A percentile compares a stretch with the other conserved stretches of the same genome.
These are phyloP conservation scores for Bucorvus abyssinicus DNA, from an alignment of 2,797 vertebrate genomes.

Conservation along the genomic window DNA sequence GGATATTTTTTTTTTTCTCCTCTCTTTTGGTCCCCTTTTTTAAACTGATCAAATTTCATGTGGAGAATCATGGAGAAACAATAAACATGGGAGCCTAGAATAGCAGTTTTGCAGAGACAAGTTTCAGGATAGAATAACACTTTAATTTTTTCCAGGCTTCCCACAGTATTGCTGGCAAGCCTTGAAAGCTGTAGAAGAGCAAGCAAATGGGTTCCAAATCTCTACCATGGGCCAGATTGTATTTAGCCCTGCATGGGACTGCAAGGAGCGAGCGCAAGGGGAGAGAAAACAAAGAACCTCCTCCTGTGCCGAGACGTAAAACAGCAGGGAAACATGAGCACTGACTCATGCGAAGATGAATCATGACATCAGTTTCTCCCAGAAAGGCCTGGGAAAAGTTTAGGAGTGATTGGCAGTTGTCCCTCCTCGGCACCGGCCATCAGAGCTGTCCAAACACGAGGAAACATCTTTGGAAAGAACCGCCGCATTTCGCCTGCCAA, in stretches of 20 bases:
- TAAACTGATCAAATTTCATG: constrained; percentile 1
- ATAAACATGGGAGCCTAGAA: constrained; percentile 55
- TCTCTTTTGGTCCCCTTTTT: background rate
- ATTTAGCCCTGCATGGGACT: constrained; percentile 48
- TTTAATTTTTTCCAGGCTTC: constrained; percentile 67
- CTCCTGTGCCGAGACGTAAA: constrained; percentile 40
- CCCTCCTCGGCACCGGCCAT: background rate
- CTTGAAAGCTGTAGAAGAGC: constrained; percentile 52
- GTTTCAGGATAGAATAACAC: constrained; percentile 51
- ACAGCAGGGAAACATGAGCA: constrained; percentile 49
- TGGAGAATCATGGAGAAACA: constrained; percentile 13
- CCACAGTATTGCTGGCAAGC: constrained; percentile 58
- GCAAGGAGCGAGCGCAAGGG: background rate
- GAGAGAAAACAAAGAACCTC: constrained; percentile 57
- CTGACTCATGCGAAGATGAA: constrained; percentile 40
- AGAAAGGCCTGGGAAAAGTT: constrained; percentile 3
- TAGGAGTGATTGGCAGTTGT: constrained; percentile 17
- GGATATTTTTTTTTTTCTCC: background rate
- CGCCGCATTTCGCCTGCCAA: background rate
- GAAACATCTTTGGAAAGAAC: constrained; percentile 4
- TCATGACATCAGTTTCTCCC: constrained; percentile 36
- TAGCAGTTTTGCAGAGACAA: constrained; percentile 54
- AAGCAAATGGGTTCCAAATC: constrained; percentile 52
- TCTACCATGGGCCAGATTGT: constrained; percentile 34
- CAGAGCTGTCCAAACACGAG: background rate